Evolutionary conservation across 1,140 invertebrate species (phyloP), one percentile per base, ranked within the genome.

Genomic region (Drosophila tani): DNA sequence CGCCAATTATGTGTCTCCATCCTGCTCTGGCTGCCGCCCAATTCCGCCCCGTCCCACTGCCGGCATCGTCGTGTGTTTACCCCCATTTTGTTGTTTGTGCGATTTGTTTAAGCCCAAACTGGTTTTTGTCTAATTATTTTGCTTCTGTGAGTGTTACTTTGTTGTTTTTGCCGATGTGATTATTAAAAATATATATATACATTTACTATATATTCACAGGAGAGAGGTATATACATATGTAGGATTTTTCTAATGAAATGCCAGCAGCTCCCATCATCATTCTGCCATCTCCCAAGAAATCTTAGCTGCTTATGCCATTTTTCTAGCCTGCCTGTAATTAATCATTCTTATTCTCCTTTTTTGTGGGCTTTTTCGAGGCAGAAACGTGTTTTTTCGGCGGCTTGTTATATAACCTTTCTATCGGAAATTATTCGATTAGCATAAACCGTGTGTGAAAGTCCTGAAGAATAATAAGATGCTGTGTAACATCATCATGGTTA

Each of bases 41-140:
- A 45, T 45, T 43, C 24, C 35, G 21, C 43, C 24, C 74, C 51
- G 50, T 64, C 12, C 29, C 66, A 53, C 57, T 40, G 38, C 15
- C 43, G 65, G 47, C 67, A 56, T 40, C 19, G 35, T 19, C 32
- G 53, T 56, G 47, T 65, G 46, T 75, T 80, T 80, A 62, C 58
- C 65, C 70, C 74, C 69, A 74, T 63, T 79, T 75, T 74, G 57
- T 58, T 79, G 59, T 75, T 53, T 74, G 71, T 80, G 66, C 68
- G 76, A 78, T 79, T 79, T 79, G 76, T 79, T 79, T 73, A 79
- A 79, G 76, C 69, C 59, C 57, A 81, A 88, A 88, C 84, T 66
- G 84, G 84, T 88, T 87, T 79, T 90, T 88, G 78, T 90, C 85
- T 90, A 88, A 88, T 88, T 88, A 88, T 88, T 88, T 82, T 79